phyloP scores from a whole-genome alignment of 2,113 vertebrate genomes.

The Carlito syrichta region DNA sequence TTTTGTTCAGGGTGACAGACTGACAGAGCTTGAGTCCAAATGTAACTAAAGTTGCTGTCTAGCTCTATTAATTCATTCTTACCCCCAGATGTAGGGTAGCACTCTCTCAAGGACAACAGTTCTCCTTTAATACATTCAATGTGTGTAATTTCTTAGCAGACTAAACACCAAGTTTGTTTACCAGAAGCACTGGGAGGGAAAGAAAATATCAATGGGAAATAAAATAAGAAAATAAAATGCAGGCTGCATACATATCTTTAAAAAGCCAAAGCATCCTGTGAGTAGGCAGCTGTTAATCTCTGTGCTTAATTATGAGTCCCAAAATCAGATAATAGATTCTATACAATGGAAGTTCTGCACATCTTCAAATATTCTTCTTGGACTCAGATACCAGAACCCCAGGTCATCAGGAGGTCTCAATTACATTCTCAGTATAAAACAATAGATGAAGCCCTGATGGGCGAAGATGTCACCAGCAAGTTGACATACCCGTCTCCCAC shows the following conservation, averaged over 20 bases:
- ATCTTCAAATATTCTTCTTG: neutral
- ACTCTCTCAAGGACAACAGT: neutral
- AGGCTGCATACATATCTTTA: neutral
- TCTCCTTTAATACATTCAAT: conserved; percentile 31
- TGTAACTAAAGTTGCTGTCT: neutral
- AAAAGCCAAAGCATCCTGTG: neutral
- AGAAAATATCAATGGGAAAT: conserved; percentile 24
- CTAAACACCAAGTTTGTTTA: conserved; percentile 60
- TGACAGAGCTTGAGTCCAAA: neutral
- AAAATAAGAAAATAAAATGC: conserved; percentile 18
- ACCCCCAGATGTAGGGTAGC: neutral
- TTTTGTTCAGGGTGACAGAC: neutral
- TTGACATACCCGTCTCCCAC: neutral
- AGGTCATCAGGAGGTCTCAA: neutral
- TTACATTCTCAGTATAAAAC: neutral
- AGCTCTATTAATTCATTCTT: neutral
- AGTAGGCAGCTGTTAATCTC: neutral
- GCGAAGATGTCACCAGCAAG: neutral
- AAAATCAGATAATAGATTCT: neutral
- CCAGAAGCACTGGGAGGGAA: neutral
- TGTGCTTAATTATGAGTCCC: neutral
- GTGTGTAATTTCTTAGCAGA: conserved; percentile 55
- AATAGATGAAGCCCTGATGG: neutral
- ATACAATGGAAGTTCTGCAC: neutral
- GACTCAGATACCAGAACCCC: neutral